phyloP scores from a whole-genome alignment of 1,140 invertebrate genomes.

The Charaxes varanes region DNA sequence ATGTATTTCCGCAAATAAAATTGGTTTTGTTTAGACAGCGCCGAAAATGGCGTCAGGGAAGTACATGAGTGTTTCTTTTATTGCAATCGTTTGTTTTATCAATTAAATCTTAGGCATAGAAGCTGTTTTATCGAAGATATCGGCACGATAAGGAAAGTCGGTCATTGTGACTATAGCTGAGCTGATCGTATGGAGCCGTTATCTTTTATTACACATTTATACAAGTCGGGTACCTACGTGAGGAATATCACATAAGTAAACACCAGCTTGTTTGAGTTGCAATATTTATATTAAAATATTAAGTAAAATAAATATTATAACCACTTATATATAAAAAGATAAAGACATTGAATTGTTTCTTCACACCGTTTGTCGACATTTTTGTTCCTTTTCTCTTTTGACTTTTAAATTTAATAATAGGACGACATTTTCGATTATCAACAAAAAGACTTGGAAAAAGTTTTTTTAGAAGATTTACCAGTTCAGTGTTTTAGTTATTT shows the following conservation, averaged over 20 bases:
- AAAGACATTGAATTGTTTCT: too few relatives aligned
- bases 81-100: background rate
- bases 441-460: too few relatives aligned
- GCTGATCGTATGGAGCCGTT: conserved; percentile 19
- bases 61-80: background rate
- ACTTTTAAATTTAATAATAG: too few relatives aligned
- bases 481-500: too few relatives aligned
- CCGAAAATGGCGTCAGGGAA: background rate
- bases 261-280: too few relatives aligned
- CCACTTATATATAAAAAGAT: too few relatives aligned
- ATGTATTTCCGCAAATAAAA: background rate
- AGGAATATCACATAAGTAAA: conserved; percentile 24
- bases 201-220: conserved; percentile 38
- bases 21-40: background rate
- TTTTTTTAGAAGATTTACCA: too few relatives aligned
- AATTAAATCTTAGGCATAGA: conserved; percentile 6
- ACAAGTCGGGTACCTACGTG: conserved; percentile 26
- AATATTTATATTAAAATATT: too few relatives aligned
- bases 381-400: too few relatives aligned
- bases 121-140: conserved; percentile 8
- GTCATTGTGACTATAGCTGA: conserved; percentile 16
- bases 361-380: too few relatives aligned
- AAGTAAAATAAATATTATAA: too few relatives aligned
- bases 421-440: too few relatives aligned
- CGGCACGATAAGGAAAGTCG: conserved; percentile 19